phyloP scores from a whole-genome alignment of 2,113 vertebrate species.

The Carassius gibelio region DNA sequence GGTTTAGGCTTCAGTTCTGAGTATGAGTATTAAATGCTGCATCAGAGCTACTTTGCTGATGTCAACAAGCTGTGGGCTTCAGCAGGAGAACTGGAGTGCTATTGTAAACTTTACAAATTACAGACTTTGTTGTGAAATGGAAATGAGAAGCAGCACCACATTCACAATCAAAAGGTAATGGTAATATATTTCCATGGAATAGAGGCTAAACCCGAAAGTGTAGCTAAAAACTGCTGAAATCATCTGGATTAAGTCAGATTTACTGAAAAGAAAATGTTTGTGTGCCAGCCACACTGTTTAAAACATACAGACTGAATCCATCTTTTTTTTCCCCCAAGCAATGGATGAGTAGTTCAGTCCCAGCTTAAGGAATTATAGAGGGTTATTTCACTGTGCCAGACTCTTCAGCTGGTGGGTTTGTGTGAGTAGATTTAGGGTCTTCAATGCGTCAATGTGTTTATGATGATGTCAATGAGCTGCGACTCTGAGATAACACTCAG shows the following conservation, averaged over 20 bases:
- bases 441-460: not conserved
- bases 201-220: not conserved
- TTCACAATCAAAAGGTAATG: not conserved
- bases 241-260: not conserved
- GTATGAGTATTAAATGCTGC: not conserved
- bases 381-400: not conserved
- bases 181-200: not conserved
- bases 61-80: not conserved
- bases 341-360: not conserved
- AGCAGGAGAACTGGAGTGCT: not conserved
- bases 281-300: not conserved
- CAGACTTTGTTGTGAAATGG: not conserved
- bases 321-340: not conserved
- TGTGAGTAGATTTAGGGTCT: conserved; percentile 1
- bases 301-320: not conserved
- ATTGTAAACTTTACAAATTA: not conserved
- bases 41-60: not conserved
- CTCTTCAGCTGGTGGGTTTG: conserved; percentile 1
- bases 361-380: not conserved
- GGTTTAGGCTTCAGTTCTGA: not conserved
- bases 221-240: not conserved
- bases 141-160: not conserved
- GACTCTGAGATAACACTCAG: not conserved
- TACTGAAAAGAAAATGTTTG: not conserved
- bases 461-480: conserved; percentile 28